Percentiles rank a stretch among this genome's conserved stretches.
These are phyloP conservation scores for Theodoxus fluviatilis DNA, from an alignment of 2,888 invertebrate genomes.

Conservation along the genomic window DNA sequence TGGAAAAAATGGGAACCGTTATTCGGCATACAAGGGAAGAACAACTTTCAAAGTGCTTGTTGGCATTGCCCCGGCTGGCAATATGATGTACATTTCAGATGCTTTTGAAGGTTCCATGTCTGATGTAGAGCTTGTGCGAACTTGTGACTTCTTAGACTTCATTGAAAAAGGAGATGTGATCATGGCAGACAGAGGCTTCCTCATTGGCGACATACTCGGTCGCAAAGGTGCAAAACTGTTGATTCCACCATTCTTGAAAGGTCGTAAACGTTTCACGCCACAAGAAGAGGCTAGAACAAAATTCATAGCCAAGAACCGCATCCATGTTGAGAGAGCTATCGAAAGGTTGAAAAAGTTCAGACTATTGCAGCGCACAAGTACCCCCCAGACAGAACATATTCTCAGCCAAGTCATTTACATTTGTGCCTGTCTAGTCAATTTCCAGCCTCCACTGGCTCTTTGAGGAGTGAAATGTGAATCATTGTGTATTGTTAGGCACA, in stretches of 20 bases:
- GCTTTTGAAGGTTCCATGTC: conserved; percentile 17
- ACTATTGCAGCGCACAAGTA: background rate
- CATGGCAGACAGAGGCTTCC: conserved; percentile 14
- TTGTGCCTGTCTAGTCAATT: no score
- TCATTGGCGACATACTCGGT: background rate
- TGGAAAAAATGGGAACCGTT: background rate
- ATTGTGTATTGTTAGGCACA: no score
- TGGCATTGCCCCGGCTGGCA: conserved; percentile 14
- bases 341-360: background rate
- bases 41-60: conserved; percentile 20
- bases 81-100: conserved; percentile 6
- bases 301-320: background rate
- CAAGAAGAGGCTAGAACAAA: conserved; percentile 7
- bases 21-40: conserved; percentile 6
- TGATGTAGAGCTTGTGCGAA: conserved; percentile 1
- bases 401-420: background rate
- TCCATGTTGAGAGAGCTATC: conserved; percentile 8
- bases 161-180: conserved; percentile 6
- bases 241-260: background rate
- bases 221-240: background rate
- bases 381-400: background rate
- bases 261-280: background rate
- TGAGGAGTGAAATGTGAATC: no score
- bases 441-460: no score
- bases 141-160: background rate